Evolutionary conservation across 2,113 vertebrate species (phyloP).

Genomic region (Gila orcuttii): DNA sequence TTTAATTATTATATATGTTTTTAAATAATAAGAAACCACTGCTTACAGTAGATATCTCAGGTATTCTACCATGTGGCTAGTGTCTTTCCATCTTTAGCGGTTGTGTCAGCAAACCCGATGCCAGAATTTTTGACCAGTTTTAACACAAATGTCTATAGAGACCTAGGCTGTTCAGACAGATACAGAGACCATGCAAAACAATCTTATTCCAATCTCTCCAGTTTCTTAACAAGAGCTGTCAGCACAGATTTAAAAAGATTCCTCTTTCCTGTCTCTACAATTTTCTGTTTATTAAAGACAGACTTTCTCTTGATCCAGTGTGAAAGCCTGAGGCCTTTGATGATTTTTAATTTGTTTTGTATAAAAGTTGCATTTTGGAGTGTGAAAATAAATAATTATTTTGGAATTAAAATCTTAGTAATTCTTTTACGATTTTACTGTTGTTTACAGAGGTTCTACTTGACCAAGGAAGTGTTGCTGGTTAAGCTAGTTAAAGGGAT

Average conservation of each 20-base stretch:
- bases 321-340: not conserved
- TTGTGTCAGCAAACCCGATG: not conserved
- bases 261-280: not conserved
- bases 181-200: not conserved
- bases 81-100: not conserved
- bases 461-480: not conserved
- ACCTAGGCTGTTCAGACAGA: not conserved
- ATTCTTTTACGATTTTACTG: not conserved
- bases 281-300: conserved; percentile 6
- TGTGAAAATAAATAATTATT: not conserved
- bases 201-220: not conserved
- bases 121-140: not conserved
- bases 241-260: not conserved
- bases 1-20: not conserved
- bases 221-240: conserved; percentile 1
- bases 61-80: not conserved
- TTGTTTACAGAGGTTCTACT: not conserved
- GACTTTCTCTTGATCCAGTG: conserved; percentile 12
- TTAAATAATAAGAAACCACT: not conserved
- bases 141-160: not conserved
- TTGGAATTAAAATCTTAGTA: not conserved
- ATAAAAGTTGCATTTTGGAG: not conserved
- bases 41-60: not conserved
- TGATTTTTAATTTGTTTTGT: not conserved
- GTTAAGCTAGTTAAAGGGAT: not conserved